Percentiles rank a stretch among this genome's conserved stretches.
These are phyloP conservation scores for Hypomesus transpacificus DNA, from an alignment of 2,113 vertebrate species.

Conservation along the genomic window DNA sequence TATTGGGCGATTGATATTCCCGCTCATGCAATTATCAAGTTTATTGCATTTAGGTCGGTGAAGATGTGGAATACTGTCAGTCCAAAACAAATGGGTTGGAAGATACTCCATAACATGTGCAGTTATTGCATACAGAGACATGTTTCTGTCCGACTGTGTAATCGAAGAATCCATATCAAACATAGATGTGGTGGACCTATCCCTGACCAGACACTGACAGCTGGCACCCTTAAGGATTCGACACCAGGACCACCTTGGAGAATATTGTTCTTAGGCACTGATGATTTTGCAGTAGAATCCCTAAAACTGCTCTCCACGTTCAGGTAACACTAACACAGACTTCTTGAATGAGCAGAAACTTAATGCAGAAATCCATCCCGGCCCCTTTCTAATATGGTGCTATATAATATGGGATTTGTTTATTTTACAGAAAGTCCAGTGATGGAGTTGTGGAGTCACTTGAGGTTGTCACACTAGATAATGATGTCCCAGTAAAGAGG, in stretches of 20 bases:
- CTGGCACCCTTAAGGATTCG: background rate
- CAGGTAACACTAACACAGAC: slow-evolving; percentile 66
- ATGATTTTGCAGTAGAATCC: slow-evolving; percentile 79
- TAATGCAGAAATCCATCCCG: background rate
- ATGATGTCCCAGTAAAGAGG: slow-evolving; percentile 74
- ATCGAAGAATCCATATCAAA: background rate
- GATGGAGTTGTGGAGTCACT: slow-evolving; percentile 71
- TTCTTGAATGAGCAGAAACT: background rate
- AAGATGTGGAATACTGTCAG: slow-evolving; percentile 34
- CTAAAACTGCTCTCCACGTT: slow-evolving; percentile 72
- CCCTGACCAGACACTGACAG: background rate
- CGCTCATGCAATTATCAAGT: background rate
- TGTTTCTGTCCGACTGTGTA: background rate
- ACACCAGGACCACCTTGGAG: slow-evolving; percentile 76
- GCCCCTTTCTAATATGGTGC: background rate
- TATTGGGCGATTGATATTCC: background rate
- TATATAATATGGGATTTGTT: background rate
- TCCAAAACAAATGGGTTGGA: background rate
- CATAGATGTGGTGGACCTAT: background rate
- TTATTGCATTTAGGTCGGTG: background rate
- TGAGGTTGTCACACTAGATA: slow-evolving; percentile 83
- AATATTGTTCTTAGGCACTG: slow-evolving; percentile 88
- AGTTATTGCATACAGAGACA: background rate
- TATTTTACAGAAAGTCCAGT: slow-evolving; percentile 50
- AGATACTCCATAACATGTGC: background rate